Base-by-base conservation (phyloP, 2,113 vertebrate genomes). In the Talpa occidentalis region DNA sequence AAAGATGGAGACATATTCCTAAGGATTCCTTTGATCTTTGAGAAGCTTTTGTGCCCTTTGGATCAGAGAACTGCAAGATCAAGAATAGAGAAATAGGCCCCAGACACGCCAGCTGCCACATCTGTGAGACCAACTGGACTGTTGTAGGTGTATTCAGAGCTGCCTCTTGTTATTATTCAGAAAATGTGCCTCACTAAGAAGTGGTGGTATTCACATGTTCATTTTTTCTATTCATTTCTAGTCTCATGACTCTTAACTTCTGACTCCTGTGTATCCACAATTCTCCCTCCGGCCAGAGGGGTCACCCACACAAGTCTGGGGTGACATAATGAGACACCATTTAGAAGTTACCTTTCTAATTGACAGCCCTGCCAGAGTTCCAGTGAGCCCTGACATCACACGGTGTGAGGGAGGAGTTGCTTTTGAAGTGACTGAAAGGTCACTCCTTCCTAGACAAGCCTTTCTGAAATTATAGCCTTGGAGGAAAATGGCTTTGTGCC, bases 371-470 rank as follows among this genome's bases (percentile, higher is more conserved):
- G 56, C 60, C 32, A 1, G 11, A 28, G 72, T 93, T 84, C 59
- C 88, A 81, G 87, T 6, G 72, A 85, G 73, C 62, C 56, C 28
- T 49, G 40, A 14, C 56, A 79, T 70, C 44, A 21, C 4, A 44
- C 37, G 26, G 14, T 49, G 1, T 28, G 30, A 69, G 49, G 66
- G 64, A 91, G 40, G 44, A 66, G 44, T 42, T 74, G 74, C 52
- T 54, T 92, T 87, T 90, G 56, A 92, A 94, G 92, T 69, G 16
- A 17, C 37, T 52, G 52, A 74, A 94, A 95, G 69, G 81, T 94
- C 84, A 59, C 59, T 47, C 21, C 69, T 94, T 92, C 62, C 83
- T 64, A 82, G 88, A 47, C 60, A 49, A 95, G 59, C 2, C 40
- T 93, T 77, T 94, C 62, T 54, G 49, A 64, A 95, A 90, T 88